phyloP scores from a whole-genome alignment of 64 coral and sea anemone genomes.

The Stichodactyla mertensii region DNA sequence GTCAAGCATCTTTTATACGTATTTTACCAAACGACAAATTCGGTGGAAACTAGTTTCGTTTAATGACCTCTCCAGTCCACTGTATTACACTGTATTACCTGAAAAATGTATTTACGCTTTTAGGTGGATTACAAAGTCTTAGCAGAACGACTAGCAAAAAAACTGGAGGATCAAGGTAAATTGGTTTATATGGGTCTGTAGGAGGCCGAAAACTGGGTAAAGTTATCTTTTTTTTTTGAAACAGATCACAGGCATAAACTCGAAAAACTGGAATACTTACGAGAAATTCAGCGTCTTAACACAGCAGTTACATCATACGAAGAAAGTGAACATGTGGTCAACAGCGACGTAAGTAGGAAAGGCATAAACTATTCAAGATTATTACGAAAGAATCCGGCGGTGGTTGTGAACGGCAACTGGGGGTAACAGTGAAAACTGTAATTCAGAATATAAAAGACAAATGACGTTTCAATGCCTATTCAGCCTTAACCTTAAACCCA shows the following conservation, averaged over 20 bases:
- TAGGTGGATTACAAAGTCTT: slow-evolving; percentile 91
- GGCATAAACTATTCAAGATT: too few species aligned
- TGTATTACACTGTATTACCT: too few species aligned
- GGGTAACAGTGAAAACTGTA: too few species aligned
- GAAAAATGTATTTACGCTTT: not conserved
- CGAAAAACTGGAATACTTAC: slow-evolving; percentile 84
- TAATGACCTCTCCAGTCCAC: too few species aligned
- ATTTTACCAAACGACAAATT: too few species aligned
- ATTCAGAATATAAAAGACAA: too few species aligned
- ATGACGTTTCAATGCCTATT: too few species aligned
- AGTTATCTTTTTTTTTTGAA: not conserved
- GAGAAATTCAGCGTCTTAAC: slow-evolving; percentile 88
- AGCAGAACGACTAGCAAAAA: slow-evolving; percentile 74
- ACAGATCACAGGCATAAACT: slow-evolving; percentile 80
- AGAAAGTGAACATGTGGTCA: slow-evolving; percentile 76
- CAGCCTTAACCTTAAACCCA: not conserved
- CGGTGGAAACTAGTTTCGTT: too few species aligned
- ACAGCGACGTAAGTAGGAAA: slow-evolving; percentile 70
- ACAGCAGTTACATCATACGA: slow-evolving; percentile 74
- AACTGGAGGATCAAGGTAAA: slow-evolving; percentile 89
- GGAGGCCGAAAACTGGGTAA: too few species aligned
- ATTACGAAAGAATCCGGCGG: too few species aligned
- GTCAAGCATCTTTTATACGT: too few species aligned
- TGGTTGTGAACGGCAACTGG: too few species aligned
- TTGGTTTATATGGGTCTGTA: not conserved